Evolutionary conservation across 2,888 invertebrate genomes (phyloP).

Genomic region (Lacanobia wlatinum): DNA sequence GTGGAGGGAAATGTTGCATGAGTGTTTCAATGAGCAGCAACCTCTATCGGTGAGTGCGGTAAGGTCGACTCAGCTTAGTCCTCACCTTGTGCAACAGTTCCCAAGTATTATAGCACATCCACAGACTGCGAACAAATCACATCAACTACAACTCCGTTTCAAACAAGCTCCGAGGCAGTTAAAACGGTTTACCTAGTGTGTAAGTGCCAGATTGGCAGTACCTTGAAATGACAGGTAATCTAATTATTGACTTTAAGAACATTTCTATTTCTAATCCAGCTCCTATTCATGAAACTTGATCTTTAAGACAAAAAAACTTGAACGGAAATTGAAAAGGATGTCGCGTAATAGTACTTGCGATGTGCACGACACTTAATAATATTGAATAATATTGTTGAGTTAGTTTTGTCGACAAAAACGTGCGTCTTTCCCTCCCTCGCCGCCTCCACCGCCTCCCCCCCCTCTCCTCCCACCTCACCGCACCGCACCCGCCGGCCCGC

Average conservation of each 20-base stretch:
- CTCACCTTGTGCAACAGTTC: background rate
- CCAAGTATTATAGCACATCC: background rate
- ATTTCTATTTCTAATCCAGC: slow-evolving; percentile 16
- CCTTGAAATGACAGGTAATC: background rate
- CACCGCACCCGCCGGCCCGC: background rate
- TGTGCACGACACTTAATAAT: slow-evolving; percentile 29
- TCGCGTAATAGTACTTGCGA: slow-evolving; percentile 47
- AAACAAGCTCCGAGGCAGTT: no score
- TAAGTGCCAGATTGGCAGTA: no score
- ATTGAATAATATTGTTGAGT: slow-evolving; percentile 29
- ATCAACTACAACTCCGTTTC: no score
- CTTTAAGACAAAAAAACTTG: slow-evolving; percentile 32
- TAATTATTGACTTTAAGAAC: background rate
- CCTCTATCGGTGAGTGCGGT: no score
- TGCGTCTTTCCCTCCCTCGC: background rate
- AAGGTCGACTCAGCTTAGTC: background rate
- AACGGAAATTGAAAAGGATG: slow-evolving; percentile 59
- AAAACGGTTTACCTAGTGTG: no score
- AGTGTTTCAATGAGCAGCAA: no score
- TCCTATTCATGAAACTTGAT: slow-evolving; percentile 41
- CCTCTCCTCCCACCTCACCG: background rate
- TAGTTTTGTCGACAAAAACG: slow-evolving; percentile 27
- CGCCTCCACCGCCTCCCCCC: no score
- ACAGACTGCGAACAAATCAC: background rate
- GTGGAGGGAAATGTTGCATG: no score